A percentile compares a stretch with the other conserved stretches of the same genome.
These are phyloP conservation scores for Drosophila rellima DNA, from an alignment of 2,888 invertebrate genomes.

Conservation along the genomic window DNA sequence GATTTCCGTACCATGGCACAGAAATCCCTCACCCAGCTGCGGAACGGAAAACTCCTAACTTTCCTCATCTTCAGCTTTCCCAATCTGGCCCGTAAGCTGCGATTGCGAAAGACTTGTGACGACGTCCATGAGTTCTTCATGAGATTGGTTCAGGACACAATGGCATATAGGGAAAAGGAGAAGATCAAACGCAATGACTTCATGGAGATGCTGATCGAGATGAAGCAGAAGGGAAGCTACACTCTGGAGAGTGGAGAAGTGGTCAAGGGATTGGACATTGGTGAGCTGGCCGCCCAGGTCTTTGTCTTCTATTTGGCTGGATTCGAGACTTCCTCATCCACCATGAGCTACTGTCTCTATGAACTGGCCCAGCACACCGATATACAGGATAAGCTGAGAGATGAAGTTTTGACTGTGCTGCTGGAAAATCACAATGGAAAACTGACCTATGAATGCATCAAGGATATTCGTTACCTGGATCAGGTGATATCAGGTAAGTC, in stretches of 20 bases:
- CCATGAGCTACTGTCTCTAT: constrained; percentile 86
- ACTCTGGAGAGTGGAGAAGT: constrained; percentile 71
- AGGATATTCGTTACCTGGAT: constrained; percentile 86
- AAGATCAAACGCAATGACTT: constrained; percentile 86
- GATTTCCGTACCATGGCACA: constrained; percentile 79
- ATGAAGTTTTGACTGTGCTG: constrained; percentile 84
- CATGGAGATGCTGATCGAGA: constrained; percentile 86
- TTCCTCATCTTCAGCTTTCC: constrained; percentile 63
- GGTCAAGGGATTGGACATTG: constrained; percentile 69
- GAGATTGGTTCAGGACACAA: constrained; percentile 83
- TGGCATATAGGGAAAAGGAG: constrained; percentile 83
- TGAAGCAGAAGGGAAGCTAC: constrained; percentile 74
- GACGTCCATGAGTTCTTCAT: constrained; percentile 79
- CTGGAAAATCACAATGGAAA: constrained; percentile 82
- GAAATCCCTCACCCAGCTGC: constrained; percentile 40
- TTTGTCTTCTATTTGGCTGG: constrained; percentile 87
- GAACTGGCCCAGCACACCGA: constrained; percentile 86
- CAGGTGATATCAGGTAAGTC: constrained; percentile 86
- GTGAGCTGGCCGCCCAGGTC: constrained; percentile 87
- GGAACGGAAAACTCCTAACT: constrained; percentile 47
- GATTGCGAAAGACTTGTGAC: constrained; percentile 63
- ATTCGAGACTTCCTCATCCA: constrained; percentile 86
- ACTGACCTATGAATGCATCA: constrained; percentile 83
- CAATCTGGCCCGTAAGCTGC: constrained; percentile 63
- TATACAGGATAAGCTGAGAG: constrained; percentile 85